Evolutionary conservation across 1,140 invertebrate species (phyloP), one percentile per base, ranked within the genome.

Genomic region (Atta cephalotes): DNA sequence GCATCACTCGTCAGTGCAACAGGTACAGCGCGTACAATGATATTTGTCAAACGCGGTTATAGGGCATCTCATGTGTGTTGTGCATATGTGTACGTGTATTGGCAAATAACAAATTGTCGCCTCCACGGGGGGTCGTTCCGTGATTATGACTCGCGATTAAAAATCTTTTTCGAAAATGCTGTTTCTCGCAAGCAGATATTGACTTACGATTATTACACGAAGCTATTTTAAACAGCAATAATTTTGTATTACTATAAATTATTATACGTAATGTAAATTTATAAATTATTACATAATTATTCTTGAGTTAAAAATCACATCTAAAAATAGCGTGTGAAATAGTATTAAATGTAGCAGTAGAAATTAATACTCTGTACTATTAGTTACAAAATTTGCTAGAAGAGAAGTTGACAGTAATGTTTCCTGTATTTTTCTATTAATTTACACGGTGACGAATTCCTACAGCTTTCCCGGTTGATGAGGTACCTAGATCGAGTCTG

Each of bases 31-130:
- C 14, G 62, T 79, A 82, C 18, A 28, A 49, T 49, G 56, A 56
- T 82, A 82, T 87, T 87, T 82, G 78, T 87, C 85, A 81, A 86
- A 39, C 16, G n/a, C 25, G 45, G 18, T 84, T 76, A 85, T 51
- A 31, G 35, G 49, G n/a, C 71, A 76, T 63, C 28, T 71, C 28
- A 12, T n/a, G n/a, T 79, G 18, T 58, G 21, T 10, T 68, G n/a
- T 21, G 21, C 21, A 39, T 16, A 35, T 21, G n/a, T 79, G 18
- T 58, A 45, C 45, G 10, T 39, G 39, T 25, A 58, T 35, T 35
- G 79, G n/a, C 68, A 63, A 56, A 56, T 53, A 58, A 85, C 82
- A 85, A 79, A 79, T 79, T 58, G 82, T 85, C 81, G 58, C 45
- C 71, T 49, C 66, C 21, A 72, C 78, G 51, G 78, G 78, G 49